Evolutionary conservation across 2,888 invertebrate species (phyloP), one percentile per base, ranked within the genome.

Genomic region (Melipona beecheii): DNA sequence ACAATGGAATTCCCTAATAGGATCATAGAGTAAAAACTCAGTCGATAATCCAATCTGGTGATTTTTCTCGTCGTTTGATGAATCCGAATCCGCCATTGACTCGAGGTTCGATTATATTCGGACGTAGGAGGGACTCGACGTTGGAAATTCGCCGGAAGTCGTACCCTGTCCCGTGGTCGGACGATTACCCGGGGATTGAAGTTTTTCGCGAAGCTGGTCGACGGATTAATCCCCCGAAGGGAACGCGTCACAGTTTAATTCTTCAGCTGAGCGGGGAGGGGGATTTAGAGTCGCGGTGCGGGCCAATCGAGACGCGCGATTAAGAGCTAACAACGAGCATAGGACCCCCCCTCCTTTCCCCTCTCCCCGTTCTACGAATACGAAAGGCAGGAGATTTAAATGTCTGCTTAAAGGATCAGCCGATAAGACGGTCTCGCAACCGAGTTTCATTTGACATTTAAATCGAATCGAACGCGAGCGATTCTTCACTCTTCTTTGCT

Each of bases 331-430:
- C 81, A 31, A 69, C 81, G 64, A n/a, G 56, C 80, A 70, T 65
- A 77, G 78, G 66, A 60, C 31, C 68, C 43, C 43, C 43, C 11
- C 11, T 9, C 9, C 43, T 9, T 36, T 9, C 9, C 43, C 43
- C 43, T 9, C 43, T 9, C 43, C 9, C 9, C 43, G 9, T 43
- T 43, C 36, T 17, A 49, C 56, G 65, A 71, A 71, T 56, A 62
- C 83, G 66, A 68, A 75, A 60, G 58, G 50, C 71, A 68, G 71
- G 27, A 75, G 83, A 83, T 83, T 82, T 83, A 75, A 83, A 82
- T 68, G 83, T 75, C 83, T 62, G 83, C 83, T 83, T 83, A 83
- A 82, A 54, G 83, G 83, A 82, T 83, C 75, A 83, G 83, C 68
- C 72, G 83, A 76, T 82, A 83, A 83, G 76, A 83, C 56, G 71